A percentile compares a stretch with the other conserved stretches of the same genome.
Conservation (phyloP, 2,888 invertebrate genomes). For the Andrena bucephala region DNA sequence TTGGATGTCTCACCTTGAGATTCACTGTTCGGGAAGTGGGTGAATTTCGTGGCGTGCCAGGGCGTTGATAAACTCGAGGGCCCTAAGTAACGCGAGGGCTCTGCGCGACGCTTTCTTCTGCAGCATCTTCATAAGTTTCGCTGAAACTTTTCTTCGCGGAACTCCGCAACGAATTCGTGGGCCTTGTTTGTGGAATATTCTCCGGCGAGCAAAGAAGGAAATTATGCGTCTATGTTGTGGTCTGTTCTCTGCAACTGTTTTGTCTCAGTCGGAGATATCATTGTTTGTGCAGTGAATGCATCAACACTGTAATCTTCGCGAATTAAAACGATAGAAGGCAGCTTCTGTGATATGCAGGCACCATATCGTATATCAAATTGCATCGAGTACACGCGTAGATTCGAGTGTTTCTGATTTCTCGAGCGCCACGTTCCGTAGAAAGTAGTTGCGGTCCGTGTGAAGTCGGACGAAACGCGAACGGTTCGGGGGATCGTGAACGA, state of each 20-base stretch:
- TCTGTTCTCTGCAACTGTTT: too few species aligned
- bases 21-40: slow-evolving; percentile 4
- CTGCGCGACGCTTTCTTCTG: not conserved
- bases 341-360: too few species aligned
- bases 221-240: too few species aligned
- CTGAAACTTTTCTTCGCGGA: not conserved
- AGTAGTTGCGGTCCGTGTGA: slow-evolving; percentile 13
- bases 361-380: not conserved
- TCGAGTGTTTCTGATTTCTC: not conserved
- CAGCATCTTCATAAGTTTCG: not conserved
- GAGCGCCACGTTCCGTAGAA: not conserved
- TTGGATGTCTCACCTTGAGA: slow-evolving; percentile 38
- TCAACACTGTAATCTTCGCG: too few species aligned
- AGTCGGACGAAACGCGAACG: slow-evolving; percentile 35
- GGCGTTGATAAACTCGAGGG: slow-evolving; percentile 3
- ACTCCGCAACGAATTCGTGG: too few species aligned
- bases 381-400: not conserved
- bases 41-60: slow-evolving; percentile 10
- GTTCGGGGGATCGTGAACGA: slow-evolving; percentile 29
- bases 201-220: too few species aligned
- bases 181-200: too few species aligned
- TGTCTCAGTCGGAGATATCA: too few species aligned
- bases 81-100: not conserved
- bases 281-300: too few species aligned
- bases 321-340: too few species aligned